Base-by-base conservation (phyloP, 64 coral and sea anemone species). In the Dendronephthya gigantea region DNA sequence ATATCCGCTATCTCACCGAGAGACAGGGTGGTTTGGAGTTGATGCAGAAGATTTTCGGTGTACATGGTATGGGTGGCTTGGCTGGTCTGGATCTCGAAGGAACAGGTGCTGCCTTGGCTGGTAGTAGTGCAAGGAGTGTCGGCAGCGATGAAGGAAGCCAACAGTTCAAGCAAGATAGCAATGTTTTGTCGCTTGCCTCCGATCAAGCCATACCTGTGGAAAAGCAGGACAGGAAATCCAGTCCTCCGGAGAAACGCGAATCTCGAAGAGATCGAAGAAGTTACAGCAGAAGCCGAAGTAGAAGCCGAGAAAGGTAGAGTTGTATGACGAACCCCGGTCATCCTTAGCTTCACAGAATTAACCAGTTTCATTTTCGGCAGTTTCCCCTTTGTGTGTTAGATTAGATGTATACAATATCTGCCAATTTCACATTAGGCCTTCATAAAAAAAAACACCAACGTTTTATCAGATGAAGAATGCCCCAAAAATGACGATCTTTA, bases 21-120 rank as follows among this genome's bases (percentile, higher is more conserved):
- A 34, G 36, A 35, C 27, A 79, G 37, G 72, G 72, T 8, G 72
- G 72, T 0, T 2, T 79, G 22, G 72, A 79, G 17, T 33, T 79
- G 17, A 79, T 79, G 72, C 72, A 79, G 72, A 79, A 39, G 31
- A 79, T 79, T 14, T 79, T 79, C 36, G 72, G 72, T 10, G 28
- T 16, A 33, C 72, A 79, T 4, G 72, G 32, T 39, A 39, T 39
- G 36, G 36, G 72, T 34, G 32, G 19, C 6, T 34, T 79, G 72
- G 29, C 72, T 19, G 72, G 72, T 19, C 14, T 79, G 36, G 15
- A 34, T 34, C 32, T 34, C 36, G 36, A 36, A 33, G 32, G 72
- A 28, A 79, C 32, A 3, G 29, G 15, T 35, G 10, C n/a, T n/a
- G n/a, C 32, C 15, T 19, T 29, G 37, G 8, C 32, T 79, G 72